A percentile compares a stretch with the other conserved stretches of the same genome.
Evolutionary conservation across 2,888 invertebrate genomes (phyloP).

Genomic region (Melanostoma scalare): DNA sequence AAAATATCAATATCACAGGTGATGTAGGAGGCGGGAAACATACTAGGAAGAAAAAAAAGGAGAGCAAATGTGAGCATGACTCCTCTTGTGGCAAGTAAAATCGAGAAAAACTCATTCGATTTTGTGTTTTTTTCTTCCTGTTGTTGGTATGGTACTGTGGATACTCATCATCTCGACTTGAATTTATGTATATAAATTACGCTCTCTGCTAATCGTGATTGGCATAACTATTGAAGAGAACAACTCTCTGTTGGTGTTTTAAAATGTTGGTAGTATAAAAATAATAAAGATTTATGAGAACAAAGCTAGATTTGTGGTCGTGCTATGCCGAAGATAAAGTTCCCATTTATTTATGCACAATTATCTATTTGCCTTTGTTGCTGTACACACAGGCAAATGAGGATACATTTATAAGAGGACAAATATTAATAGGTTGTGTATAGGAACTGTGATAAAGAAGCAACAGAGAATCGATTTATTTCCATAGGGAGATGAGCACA

Average conservation of each 20-base stretch:
- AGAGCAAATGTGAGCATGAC: conserved; percentile 44
- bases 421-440: conserved; percentile 18
- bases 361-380: conserved; percentile 5
- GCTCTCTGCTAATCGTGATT: conserved; percentile 29
- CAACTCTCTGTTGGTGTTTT: conserved; percentile 14
- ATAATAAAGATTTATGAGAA: not conserved
- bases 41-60: conserved; percentile 14
- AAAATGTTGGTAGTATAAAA: not conserved
- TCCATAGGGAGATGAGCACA: not conserved
- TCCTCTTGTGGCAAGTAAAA: conserved; percentile 37
- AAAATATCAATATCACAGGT: conserved; percentile 55
- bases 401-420: not conserved
- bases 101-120: conserved; percentile 26
- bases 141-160: not conserved
- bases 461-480: conserved; percentile 27
- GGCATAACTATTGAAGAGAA: not conserved
- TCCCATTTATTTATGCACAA: not conserved
- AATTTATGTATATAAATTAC: conserved; percentile 1
- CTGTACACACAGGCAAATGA: not conserved
- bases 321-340: not conserved
- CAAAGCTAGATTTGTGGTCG: not conserved
- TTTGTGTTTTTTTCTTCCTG: not conserved
- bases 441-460: not conserved
- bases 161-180: conserved; percentile 17
- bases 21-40: conserved; percentile 18